Evolutionary conservation across 2,888 invertebrate species (phyloP), one percentile per base, ranked within the genome.

Genomic region (Unio delphinus): DNA sequence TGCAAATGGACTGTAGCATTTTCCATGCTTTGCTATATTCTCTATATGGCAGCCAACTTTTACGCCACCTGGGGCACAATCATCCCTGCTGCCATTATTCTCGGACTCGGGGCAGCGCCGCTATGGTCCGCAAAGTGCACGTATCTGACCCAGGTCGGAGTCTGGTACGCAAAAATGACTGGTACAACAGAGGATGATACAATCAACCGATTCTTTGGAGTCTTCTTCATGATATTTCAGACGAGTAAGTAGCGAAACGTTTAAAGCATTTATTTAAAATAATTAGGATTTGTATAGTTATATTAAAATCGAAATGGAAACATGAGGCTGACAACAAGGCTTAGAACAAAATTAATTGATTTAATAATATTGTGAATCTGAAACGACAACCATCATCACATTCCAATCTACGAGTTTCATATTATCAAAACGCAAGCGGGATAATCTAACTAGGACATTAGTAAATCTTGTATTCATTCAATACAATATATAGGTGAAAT

Each of bases 41-140:
- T 96, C 3, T 99, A 98, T 91, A 97, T 99, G 88, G 96, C 94
- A 61, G 94, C 97, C 59, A 98, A 99, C 91, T 95, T 98, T 88
- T 95, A 95, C 87, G 97, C 98, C 3, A 93, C 93, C 79, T 93
- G 93, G 78, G 96, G 95, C 89, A 97, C 97, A n/a, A 88, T 91
- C 78, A 82, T 89, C 17, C 88, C 91, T 0, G 95, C 97, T 57
- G 97, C 98, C 30, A 94, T 98, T 54, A 92, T 99, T n/a, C 93
- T 97, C 55, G 99, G 99, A 77, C 91, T 98, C 68, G 97, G 97
- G 17, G 98, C 97, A 3, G 98, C 98, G 0, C 98, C 98, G 64
- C 95, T 99, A 94, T 99, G 99, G 99, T 96, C 97, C 0, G 96
- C 98, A n/a, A 96, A 98, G 90, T 98, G 98, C 72, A 96, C 97